These are phyloP conservation scores for Danio aesculapii DNA, from an alignment of 2,797 vertebrate species.

Conservation along the genomic window DNA sequence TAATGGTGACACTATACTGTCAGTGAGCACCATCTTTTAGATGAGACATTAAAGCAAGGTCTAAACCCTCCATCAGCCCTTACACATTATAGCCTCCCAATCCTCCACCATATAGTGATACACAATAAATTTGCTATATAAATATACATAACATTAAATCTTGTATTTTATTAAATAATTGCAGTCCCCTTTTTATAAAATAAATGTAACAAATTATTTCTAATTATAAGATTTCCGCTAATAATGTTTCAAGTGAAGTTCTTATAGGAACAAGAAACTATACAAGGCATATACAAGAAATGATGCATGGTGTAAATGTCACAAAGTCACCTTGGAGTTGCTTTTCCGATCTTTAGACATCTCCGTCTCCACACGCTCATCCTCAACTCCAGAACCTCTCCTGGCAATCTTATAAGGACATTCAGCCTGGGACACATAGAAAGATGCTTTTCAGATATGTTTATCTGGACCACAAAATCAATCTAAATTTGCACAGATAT, in stretches of 20 bases:
- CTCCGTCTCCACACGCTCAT: conserved; percentile 61
- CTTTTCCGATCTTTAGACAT: conserved; percentile 57
- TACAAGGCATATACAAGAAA: no score
- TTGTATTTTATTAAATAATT: background rate
- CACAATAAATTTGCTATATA: no score
- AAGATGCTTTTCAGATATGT: background rate
- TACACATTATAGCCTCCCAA: no score
- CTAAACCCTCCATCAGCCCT: no score
- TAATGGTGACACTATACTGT: no score
- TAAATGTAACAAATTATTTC: background rate
- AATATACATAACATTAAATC: no score
- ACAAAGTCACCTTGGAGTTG: background rate
- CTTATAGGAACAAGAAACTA: background rate
- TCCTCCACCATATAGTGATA: no score
- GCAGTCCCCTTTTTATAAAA: background rate
- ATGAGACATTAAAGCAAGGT: no score
- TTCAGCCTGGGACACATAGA: conserved; percentile 66
- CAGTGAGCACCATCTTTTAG: no score
- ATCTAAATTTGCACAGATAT: no score
- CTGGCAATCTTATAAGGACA: conserved; percentile 72
- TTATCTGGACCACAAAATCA: no score
- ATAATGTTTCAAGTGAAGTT: background rate
- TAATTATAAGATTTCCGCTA: background rate
- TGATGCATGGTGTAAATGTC: no score
- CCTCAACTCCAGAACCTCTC: conserved; percentile 57